These are phyloP conservation scores for Saguinus midas DNA, from an alignment of 2,113 vertebrate species.

Conservation along the genomic window DNA sequence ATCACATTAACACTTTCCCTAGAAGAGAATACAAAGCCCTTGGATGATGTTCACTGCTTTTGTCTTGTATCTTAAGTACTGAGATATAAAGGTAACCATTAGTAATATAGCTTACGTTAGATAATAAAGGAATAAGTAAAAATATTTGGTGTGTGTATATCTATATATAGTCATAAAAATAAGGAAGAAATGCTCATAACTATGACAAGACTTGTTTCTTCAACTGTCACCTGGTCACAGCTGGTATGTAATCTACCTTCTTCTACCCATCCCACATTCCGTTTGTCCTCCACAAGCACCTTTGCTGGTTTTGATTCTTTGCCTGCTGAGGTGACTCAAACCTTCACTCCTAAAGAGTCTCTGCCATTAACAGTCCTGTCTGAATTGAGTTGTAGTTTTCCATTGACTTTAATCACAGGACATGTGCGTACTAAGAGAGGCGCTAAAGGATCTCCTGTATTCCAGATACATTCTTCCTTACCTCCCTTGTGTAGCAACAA, in stretches of 20 bases:
- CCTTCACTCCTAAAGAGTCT: conserved; percentile 14
- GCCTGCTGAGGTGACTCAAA: background rate
- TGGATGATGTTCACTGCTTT: background rate
- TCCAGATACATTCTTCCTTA: background rate
- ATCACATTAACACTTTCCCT: background rate
- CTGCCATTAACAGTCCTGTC: background rate
- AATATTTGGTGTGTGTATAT: background rate
- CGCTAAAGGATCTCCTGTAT: background rate
- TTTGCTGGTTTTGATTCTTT: background rate
- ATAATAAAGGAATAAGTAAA: background rate
- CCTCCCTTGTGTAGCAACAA: background rate
- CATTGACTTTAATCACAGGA: conserved; percentile 5
- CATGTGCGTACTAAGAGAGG: background rate
- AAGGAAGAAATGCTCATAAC: background rate
- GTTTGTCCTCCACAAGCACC: background rate
- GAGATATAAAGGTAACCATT: background rate
- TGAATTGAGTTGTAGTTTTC: background rate
- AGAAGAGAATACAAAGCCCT: background rate
- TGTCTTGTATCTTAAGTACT: background rate
- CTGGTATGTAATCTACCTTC: background rate
- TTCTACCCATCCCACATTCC: background rate
- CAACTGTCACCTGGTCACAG: background rate
- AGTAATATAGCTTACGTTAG: background rate
- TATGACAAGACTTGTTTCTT: background rate
- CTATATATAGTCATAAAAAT: background rate